These are phyloP conservation scores for Agriopis marginaria DNA, from an alignment of 2,888 invertebrate genomes.

Conservation along the genomic window DNA sequence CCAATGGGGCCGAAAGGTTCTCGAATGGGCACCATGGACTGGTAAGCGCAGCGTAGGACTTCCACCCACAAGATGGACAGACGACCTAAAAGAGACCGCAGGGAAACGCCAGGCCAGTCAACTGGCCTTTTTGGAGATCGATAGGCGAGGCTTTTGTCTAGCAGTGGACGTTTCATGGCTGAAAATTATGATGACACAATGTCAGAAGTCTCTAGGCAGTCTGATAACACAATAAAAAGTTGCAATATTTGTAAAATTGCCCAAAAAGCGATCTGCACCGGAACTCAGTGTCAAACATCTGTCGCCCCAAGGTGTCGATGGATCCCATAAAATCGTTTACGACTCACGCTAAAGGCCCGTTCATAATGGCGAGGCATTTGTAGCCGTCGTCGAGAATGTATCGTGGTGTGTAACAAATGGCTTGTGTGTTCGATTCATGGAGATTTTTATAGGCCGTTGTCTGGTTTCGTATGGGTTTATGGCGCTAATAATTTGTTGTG, in stretches of 20 bases:
- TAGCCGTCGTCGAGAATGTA: conserved; percentile 38
- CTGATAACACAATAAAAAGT: not conserved
- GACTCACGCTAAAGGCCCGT: conserved; percentile 48
- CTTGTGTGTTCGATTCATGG: conserved; percentile 43
- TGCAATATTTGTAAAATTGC: conserved; percentile 1
- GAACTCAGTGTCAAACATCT: conserved; percentile 49
- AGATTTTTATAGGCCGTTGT: conserved; percentile 46
- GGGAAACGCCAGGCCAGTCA: too few species aligned
- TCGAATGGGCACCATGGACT: too few species aligned
- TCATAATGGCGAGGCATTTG: conserved; percentile 44
- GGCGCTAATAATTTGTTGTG: conserved; percentile 23
- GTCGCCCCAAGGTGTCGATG: conserved; percentile 61
- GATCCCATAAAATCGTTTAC: conserved; percentile 65
- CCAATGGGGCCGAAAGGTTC: too few species aligned
- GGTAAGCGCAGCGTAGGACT: too few species aligned
- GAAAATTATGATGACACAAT: too few species aligned
- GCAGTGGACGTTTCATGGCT: too few species aligned
- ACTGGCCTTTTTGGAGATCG: too few species aligned
- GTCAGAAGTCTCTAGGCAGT: not conserved
- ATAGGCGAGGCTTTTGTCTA: too few species aligned
- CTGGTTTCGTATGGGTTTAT: conserved; percentile 37
- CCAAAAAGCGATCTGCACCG: not conserved
- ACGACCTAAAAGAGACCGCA: too few species aligned
- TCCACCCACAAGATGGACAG: too few species aligned
- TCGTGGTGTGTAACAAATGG: conserved; percentile 40